Percentiles rank a stretch among this genome's conserved stretches.
These are phyloP conservation scores for Mustela nigripes DNA, from an alignment of 2,113 vertebrate genomes.

Conservation along the genomic window DNA sequence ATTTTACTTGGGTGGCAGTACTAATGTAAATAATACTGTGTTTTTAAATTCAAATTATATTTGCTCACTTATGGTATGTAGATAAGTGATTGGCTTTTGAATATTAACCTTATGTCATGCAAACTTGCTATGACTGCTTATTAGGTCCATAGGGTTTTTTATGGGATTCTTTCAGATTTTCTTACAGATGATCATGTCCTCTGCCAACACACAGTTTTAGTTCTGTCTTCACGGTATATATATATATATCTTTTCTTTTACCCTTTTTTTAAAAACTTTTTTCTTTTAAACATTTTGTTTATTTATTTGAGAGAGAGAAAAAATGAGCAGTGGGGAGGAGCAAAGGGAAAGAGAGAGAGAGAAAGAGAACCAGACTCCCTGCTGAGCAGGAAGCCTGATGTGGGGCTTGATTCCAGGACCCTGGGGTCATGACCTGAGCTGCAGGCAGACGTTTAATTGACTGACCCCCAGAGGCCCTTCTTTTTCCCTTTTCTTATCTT, in stretches of 20 bases:
- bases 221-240: not conserved
- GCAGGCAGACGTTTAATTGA: not conserved
- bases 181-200: not conserved
- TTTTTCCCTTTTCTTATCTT: not conserved
- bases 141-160: not conserved
- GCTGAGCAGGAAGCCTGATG: not conserved
- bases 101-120: not conserved
- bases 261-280: not conserved
- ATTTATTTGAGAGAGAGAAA: not conserved
- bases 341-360: not conserved
- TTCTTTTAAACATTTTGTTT: not conserved
- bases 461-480: not conserved
- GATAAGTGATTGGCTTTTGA: not conserved
- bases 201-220: not conserved
- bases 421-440: not conserved
- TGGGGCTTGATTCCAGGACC: not conserved
- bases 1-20: not conserved
- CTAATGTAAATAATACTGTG: not conserved
- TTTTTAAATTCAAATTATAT: not conserved
- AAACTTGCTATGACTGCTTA: not conserved
- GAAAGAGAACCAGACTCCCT: not conserved
- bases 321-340: no score
- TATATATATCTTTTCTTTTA: no score
- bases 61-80: not conserved
- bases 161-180: not conserved